phyloP scores from a whole-genome alignment of 2,113 vertebrate species.

The Pitta sordida region DNA sequence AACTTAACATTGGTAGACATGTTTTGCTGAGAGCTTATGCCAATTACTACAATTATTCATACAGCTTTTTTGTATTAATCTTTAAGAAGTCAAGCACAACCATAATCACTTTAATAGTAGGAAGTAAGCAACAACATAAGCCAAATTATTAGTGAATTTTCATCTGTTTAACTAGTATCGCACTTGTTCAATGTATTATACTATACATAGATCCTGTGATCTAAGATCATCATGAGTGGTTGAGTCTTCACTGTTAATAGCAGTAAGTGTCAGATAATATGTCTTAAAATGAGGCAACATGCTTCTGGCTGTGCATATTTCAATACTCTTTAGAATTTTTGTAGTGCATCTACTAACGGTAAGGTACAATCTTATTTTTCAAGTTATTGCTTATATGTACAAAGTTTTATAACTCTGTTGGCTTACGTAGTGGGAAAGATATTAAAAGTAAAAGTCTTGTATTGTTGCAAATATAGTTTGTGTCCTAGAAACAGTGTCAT shows the following conservation, averaged over 20 bases:
- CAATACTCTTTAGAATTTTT: not conserved
- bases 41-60: not conserved
- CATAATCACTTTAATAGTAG: not conserved
- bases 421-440: not conserved
- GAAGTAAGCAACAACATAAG: not conserved
- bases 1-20: not conserved
- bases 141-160: not conserved
- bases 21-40: not conserved
- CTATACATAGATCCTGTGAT: not conserved
- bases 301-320: not conserved
- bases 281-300: not conserved
- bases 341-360: not conserved
- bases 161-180: not conserved
- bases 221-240: not conserved
- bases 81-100: not conserved
- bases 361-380: not conserved
- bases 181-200: not conserved
- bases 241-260: not conserved
- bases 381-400: not conserved
- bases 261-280: not conserved
- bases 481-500: not conserved
- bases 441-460: not conserved
- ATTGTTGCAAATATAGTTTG: not conserved
- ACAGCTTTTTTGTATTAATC: not conserved
- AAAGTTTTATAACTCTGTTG: not conserved